These are phyloP conservation scores for Hypomesus transpacificus DNA, from an alignment of 2,113 vertebrate genomes.

Conservation along the genomic window DNA sequence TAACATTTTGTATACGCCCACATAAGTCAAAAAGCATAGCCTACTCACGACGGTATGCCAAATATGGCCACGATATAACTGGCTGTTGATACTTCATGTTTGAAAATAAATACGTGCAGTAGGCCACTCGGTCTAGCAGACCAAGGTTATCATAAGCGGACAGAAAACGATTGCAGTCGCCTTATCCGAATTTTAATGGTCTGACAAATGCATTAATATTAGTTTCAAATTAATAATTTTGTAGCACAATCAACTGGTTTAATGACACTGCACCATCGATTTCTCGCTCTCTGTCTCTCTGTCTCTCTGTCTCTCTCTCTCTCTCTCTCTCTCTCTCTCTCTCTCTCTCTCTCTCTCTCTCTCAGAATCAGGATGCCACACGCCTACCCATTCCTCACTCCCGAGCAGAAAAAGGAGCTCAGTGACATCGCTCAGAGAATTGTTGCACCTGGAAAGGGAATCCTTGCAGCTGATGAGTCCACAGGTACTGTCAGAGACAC, in stretches of 20 bases:
- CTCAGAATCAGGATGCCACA: constrained; percentile 57
- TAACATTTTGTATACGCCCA: not conserved
- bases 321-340: too few species aligned
- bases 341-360: not conserved
- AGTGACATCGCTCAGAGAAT: constrained; percentile 70
- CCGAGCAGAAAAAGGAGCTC: constrained; percentile 79
- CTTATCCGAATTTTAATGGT: too few species aligned
- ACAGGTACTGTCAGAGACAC: constrained; percentile 56
- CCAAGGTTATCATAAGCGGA: not conserved
- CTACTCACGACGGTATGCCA: not conserved
- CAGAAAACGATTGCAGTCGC: too few species aligned
- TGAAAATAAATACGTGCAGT: not conserved
- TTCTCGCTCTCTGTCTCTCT: not conserved
- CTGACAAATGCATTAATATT: too few species aligned
- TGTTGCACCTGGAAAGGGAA: constrained; percentile 74
- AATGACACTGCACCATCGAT: not conserved
- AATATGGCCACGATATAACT: not conserved
- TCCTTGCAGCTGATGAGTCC: constrained; percentile 79
- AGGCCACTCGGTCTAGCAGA: not conserved
- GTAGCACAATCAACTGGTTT: not conserved
- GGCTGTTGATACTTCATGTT: not conserved
- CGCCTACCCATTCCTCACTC: constrained; percentile 65
- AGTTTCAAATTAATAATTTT: too few species aligned
- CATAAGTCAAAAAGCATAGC: not conserved
- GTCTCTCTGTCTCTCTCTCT: not conserved